Percentiles rank a stretch among this genome's conserved stretches.
Conservation (phyloP, 2,113 vertebrate genomes). For the Onychostruthus taczanowskii region DNA sequence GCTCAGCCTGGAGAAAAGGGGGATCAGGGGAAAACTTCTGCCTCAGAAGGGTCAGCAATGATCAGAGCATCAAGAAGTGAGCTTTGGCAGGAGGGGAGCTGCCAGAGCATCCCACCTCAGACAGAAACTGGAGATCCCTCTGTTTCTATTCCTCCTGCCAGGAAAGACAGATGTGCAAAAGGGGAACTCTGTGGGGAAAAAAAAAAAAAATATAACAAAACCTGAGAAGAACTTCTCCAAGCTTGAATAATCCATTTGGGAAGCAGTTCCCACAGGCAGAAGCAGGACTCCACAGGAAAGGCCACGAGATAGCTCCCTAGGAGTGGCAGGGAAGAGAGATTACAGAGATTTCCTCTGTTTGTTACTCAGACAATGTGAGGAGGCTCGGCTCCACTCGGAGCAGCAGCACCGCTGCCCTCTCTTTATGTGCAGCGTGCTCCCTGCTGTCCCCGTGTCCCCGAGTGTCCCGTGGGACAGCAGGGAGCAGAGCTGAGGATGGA, state of each 20-base stretch:
- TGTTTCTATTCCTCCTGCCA: rapidly evolving
- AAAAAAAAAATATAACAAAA: rapidly evolving
- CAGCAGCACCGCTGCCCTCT: background rate
- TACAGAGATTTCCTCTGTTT: constrained; percentile 57
- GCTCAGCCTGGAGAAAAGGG: background rate
- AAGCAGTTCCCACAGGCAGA: constrained; percentile 24
- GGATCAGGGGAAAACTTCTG: rapidly evolving
- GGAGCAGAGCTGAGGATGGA: background rate
- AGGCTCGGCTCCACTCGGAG: background rate
- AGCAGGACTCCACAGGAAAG: constrained; percentile 37
- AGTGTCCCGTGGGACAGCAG: background rate
- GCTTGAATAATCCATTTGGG: background rate
- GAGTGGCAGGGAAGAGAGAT: constrained; percentile 56
- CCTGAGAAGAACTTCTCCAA: background rate
- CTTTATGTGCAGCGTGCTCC: background rate
- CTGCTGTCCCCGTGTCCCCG: background rate
- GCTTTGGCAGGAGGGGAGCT: background rate
- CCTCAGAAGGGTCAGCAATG: background rate
- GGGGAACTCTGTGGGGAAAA: rapidly evolving
- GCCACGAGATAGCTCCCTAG: constrained; percentile 44
- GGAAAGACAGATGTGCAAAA: background rate
- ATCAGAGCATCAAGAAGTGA: background rate
- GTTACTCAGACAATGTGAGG: constrained; percentile 44
- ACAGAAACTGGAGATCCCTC: background rate
- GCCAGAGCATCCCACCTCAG: background rate